Evolutionary conservation across 2,888 invertebrate species (phyloP).

Genomic region (Cordilura impudica): DNA sequence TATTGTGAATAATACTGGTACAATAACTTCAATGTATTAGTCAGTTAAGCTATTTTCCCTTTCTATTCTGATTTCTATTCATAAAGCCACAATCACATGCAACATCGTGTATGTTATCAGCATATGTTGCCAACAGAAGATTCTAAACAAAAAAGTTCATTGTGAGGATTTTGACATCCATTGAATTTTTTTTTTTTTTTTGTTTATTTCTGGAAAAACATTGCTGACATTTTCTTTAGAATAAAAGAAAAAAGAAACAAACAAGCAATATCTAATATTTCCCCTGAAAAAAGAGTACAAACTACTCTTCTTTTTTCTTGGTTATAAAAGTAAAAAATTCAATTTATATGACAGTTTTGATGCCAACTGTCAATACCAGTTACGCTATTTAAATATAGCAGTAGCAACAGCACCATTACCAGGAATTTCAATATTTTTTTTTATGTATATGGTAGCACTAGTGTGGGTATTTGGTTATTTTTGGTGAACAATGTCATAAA

Average conservation of each 20-base stretch:
- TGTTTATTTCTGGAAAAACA: conserved; percentile 4
- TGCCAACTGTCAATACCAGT: conserved; percentile 61
- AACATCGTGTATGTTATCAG: conserved; percentile 34
- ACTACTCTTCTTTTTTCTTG: background rate
- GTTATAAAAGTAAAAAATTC: conserved; percentile 50
- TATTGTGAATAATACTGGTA: background rate
- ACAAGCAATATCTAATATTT: background rate
- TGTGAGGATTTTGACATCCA: conserved; percentile 55
- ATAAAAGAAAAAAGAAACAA: background rate
- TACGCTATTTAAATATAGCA: conserved; percentile 1
- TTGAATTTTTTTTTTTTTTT: conserved; percentile 18
- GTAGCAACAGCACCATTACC: conserved; percentile 3
- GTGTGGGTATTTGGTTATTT: background rate
- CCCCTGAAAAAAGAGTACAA: conserved; percentile 1
- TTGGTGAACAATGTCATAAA: conserved; percentile 32
- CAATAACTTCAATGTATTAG: background rate
- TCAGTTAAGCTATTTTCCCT: conserved; percentile 21
- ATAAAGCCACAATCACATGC: conserved; percentile 55
- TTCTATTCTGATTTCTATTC: background rate
- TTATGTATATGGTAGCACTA: background rate
- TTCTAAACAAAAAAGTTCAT: conserved; percentile 33
- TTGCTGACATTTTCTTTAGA: conserved; percentile 36
- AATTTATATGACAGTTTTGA: conserved; percentile 62
- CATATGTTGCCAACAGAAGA: conserved; percentile 51
- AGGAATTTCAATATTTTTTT: background rate